Conservation (phyloP, 2,797 vertebrate genomes). For the Lacerta bilineata region DNA sequence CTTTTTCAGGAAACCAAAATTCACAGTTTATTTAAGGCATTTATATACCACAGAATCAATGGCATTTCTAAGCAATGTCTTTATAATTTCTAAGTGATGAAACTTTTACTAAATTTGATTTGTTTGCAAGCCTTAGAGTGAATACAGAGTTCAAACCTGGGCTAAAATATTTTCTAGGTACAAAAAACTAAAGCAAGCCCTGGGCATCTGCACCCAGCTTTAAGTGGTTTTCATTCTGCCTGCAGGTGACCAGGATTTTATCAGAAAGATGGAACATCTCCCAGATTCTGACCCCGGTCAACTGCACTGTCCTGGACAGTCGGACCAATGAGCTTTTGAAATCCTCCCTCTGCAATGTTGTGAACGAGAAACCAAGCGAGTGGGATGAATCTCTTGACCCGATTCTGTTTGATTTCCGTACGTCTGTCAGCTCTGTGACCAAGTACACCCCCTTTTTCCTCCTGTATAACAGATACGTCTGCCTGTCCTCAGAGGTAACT, state of each 20-base stretch:
- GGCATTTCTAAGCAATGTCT: too few species aligned
- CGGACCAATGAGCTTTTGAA: slow-evolving; percentile 78
- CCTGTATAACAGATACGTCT: slow-evolving; percentile 89
- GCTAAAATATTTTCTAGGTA: background rate
- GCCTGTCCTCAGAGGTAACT: slow-evolving; percentile 79
- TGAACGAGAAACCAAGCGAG: slow-evolving; percentile 82
- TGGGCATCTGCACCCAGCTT: too few species aligned
- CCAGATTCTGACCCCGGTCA: slow-evolving; percentile 82
- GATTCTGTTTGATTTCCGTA: slow-evolving; percentile 86
- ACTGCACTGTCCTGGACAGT: slow-evolving; percentile 80
- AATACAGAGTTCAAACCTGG: too few species aligned
- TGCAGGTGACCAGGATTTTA: slow-evolving; percentile 85
- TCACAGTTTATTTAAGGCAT: too few species aligned
- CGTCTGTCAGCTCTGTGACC: slow-evolving; percentile 84
- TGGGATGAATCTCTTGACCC: slow-evolving; percentile 91
- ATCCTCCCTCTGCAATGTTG: slow-evolving; percentile 84
- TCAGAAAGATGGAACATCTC: slow-evolving; percentile 86
- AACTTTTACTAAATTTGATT: too few species aligned
- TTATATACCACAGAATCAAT: too few species aligned
- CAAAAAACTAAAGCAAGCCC: too few species aligned
- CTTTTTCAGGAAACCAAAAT: too few species aligned
- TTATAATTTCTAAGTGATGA: too few species aligned
- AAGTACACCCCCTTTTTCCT: slow-evolving; percentile 90
- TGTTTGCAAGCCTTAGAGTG: too few species aligned
- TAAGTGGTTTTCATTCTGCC: background rate